Evolutionary conservation across 2,888 invertebrate genomes (phyloP), one percentile per base, ranked within the genome.

Genomic region (Norana najaformis): DNA sequence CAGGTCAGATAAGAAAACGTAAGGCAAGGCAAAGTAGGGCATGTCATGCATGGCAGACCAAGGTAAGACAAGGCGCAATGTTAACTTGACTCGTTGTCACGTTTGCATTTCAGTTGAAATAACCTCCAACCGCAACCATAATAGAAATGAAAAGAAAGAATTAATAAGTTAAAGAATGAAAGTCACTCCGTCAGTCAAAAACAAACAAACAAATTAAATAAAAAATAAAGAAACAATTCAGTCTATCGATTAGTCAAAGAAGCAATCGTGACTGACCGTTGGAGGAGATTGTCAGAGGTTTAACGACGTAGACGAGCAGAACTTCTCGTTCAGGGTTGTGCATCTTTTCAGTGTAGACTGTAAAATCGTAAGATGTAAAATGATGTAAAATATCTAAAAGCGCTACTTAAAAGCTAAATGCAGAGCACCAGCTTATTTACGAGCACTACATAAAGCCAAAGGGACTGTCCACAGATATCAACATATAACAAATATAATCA

Each of bases 251-350:
- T 18, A 47, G 18, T 47, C n/a, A 18, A 18, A 18, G 4, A 69
- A 30, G 30, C 0, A 69, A 69, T n/a, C 30, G 69, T n/a, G 37
- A 85, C 85, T 35, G 37, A 85, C 85, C 85, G 85, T 85, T 85
- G 1, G 85, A 85, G 35, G 85, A 85, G 37, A 85, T 85, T 23
- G 37, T 37, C 36, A 85, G 36, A 85, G 85, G 85, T 36, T 85
- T 85, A 23, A 85, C 85, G 85, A 85, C 85, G 85, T 85, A 85
- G 85, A 36, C 85, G 13, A 85, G 20, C 35, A 85, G 4, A 4
- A 35, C 85, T 85, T 85, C 85, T 36, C 37, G 85, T 36, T 85
- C 13, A 36, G 85, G 85, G 16, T 35, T 85, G 85, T 85, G 85
- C 18, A 36, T 36, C 36, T 85, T 35, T 36, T 37, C 37, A 37